Evolutionary conservation across 1,140 invertebrate species (phyloP), one percentile per base, ranked within the genome.

Genomic region (Diachasma alloeum): DNA sequence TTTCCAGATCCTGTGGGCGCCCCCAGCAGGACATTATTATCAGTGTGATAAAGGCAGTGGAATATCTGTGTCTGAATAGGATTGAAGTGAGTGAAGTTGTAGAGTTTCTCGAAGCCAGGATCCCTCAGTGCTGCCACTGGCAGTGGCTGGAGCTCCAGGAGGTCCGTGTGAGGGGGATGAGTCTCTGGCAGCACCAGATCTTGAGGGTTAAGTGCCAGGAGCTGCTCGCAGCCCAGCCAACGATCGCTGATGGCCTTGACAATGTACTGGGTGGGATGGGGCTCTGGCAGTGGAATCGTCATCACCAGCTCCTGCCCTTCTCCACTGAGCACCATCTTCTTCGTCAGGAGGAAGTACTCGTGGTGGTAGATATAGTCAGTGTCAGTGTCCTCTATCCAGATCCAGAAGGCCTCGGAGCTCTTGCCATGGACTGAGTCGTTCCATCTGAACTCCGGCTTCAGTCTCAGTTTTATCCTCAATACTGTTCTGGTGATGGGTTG

Each of bases 31-130:
- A 98, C 94, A 87, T 99, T 99, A 78, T 94, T 93, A 84, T 99
- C 97, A 0, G 97, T 98, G 86, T 99, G 95, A 88, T 99, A 99
- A 0, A 99, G 90, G 78, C 95, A 96, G 88, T 99, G 97, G 87
- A 99, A 99, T 53, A 99, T 96, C 90, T 99, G 99, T 5, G 98
- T 99, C 89, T 99, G 99, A 83, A 99, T 97, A 1, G 98, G 97
- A 91, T 99, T 99, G 89, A 99, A 99, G 87, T 99, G 97, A 0
- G 93, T 93, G 87, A 99, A 99, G 19, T 91, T 93, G 90, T 98
- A 99, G 0, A 99, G 87, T 39, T 91, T 90, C 88, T 99, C 94
- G 82, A 94, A 96, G 4, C 91, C 82, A 0, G 91, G 85, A 83
- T 98, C 94, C 73, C 96, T 93, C 17, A 99, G 89, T 0, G 94